Conservation (phyloP, 2,113 vertebrate genomes). For the Pangasianodon gigas region DNA sequence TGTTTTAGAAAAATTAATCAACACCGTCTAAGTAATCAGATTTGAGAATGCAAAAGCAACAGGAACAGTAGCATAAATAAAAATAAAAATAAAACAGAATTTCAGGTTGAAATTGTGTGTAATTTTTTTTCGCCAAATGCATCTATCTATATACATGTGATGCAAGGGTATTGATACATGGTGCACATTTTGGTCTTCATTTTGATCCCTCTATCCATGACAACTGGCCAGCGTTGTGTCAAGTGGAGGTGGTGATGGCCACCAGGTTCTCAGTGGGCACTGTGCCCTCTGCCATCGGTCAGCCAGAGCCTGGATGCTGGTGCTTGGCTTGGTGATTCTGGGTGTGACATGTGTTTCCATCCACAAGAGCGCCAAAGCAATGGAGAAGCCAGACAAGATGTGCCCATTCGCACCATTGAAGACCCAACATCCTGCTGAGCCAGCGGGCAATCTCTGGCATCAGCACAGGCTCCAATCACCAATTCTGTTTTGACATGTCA, state of each 20-base stretch:
- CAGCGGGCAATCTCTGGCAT: constrained; percentile 73
- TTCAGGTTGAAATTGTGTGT: neutral
- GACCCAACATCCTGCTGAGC: constrained; percentile 71
- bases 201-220: neutral
- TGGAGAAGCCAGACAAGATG: constrained; percentile 72
- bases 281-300: constrained; percentile 51
- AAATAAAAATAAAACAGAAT: neutral
- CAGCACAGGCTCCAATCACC: constrained; percentile 64
- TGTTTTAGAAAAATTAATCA: neutral
- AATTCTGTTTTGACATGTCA: constrained; percentile 71
- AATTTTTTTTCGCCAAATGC: neutral
- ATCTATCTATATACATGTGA: neutral
- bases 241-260: constrained; percentile 54
- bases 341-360: constrained; percentile 76
- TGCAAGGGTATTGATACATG: neutral
- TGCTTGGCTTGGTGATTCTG: constrained; percentile 67
- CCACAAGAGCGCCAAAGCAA: constrained; percentile 62
- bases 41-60: neutral
- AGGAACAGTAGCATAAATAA: too few relatives aligned
- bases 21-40: neutral
- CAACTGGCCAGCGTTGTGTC: constrained; percentile 12
- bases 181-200: neutral
- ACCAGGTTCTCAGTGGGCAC: constrained; percentile 64
- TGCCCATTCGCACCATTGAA: constrained; percentile 71
- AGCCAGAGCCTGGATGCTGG: constrained; percentile 64